phyloP scores from a whole-genome alignment of 1,140 invertebrate species.

The Chionoecetes opilio region DNA sequence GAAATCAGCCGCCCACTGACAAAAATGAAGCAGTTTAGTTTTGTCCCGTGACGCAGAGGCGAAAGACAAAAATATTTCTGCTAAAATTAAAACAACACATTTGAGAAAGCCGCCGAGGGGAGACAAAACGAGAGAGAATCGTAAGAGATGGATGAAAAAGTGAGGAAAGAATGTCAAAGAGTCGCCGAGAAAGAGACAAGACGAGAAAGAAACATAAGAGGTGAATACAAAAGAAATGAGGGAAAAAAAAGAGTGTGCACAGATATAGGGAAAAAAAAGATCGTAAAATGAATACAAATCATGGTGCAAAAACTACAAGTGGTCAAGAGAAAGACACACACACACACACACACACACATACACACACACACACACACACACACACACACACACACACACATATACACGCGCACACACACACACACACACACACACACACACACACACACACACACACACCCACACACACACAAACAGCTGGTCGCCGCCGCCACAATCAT shows the following conservation, averaged over 20 bases:
- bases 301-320: too few species aligned
- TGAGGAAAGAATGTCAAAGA: background rate
- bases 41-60: background rate
- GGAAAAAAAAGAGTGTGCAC: too few species aligned
- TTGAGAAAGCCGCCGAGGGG: too few species aligned
- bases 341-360: too few species aligned
- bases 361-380: background rate
- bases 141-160: background rate
- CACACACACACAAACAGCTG: conserved; percentile 5
- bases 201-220: too few species aligned
- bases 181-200: background rate
- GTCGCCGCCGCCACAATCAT: conserved; percentile 2
- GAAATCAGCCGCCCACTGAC: background rate
- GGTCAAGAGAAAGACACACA: too few species aligned
- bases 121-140: background rate
- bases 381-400: conserved; percentile 16
- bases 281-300: too few species aligned
- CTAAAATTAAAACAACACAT: background rate
- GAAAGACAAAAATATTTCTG: background rate
- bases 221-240: too few species aligned
- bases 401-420: too few species aligned
- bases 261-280: too few species aligned
- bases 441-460: background rate
- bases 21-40: background rate
- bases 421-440: too few species aligned